Evolutionary conservation across 1,140 invertebrate genomes (phyloP), one percentile per base, ranked within the genome.

Genomic region (Drosophila nannoptera): DNA sequence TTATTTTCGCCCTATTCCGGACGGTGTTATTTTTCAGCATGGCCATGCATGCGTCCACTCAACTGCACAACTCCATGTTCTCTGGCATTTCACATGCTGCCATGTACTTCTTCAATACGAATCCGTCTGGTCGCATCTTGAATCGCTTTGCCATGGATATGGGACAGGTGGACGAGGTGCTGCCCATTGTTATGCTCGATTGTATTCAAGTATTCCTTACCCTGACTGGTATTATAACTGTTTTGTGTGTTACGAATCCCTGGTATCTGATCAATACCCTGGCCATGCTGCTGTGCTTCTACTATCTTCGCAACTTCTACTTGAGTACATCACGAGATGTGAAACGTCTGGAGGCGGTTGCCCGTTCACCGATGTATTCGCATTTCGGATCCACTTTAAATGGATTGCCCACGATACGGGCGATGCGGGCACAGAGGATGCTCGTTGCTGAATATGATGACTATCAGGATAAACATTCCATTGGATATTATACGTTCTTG

Each of bases 281-380:
- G 7, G 81, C 94, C 14, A 92, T 97, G 53, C 90, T 92, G 0
- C 61, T 94, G 2, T 87, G 95, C 4, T 96, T 97, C 89, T 92
- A 94, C 69, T 91, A 93, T 9, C 89, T 97, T 42, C 90, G 96
- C 32, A 91, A 92, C 42, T 94, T 96, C 82, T 98, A 97, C 88
- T 90, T 98, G 7, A 91, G 91, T 32, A 95, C 96, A 0, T 96
- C 95, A 33, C 91, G 96, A 48, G 95, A 94, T 90, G 91, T 98
- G 29, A 98, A 98, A 90, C 92, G 96, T 63, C 91, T 98, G 61
- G 97, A 98, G 92, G 96, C 94, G 52, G 69, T 90, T 93, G 94
- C 93, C 52, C 91, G 94, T 52, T 94, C 93, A 83, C 96, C 96
- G 3, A 92, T 96, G 11, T 96, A 95, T 78, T 94, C 94, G 3